Percentiles rank a stretch among this genome's conserved stretches.
Evolutionary conservation across 2,888 invertebrate genomes (phyloP).

Genomic region (Drosophila infuscata): DNA sequence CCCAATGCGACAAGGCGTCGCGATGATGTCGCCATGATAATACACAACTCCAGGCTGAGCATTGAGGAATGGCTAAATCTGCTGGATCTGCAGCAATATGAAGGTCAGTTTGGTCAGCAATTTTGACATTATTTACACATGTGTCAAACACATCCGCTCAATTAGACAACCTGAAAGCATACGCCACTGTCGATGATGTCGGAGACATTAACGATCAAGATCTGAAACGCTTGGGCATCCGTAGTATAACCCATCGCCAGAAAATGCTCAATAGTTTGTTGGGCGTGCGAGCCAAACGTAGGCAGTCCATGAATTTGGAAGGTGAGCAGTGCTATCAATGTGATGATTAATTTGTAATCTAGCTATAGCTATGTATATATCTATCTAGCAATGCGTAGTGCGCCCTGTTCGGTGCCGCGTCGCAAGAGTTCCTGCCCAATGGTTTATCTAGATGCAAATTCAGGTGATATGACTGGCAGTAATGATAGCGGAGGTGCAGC

Average conservation of each 20-base stretch:
- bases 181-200: slow-evolving; percentile 75
- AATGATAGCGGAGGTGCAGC: slow-evolving; percentile 47
- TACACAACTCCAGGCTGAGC: slow-evolving; percentile 86
- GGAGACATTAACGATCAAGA: slow-evolving; percentile 85
- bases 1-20: slow-evolving; percentile 79
- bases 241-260: slow-evolving; percentile 88
- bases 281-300: slow-evolving; percentile 87
- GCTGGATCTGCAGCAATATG: slow-evolving; percentile 87
- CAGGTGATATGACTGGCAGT: slow-evolving; percentile 38
- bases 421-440: slow-evolving; percentile 79
- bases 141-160: slow-evolving; percentile 25
- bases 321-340: slow-evolving; percentile 47
- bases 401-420: slow-evolving; percentile 44
- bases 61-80: slow-evolving; percentile 87
- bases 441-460: slow-evolving; percentile 56
- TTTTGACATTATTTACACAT: slow-evolving; percentile 17
- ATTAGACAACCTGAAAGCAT: slow-evolving; percentile 74
- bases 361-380: slow-evolving; percentile 11
- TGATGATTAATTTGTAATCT: not conserved
- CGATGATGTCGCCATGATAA: slow-evolving; percentile 77
- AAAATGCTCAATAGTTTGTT: slow-evolving; percentile 88
- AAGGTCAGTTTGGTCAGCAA: slow-evolving; percentile 64
- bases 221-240: slow-evolving; percentile 87
- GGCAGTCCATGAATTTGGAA: slow-evolving; percentile 85
- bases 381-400: slow-evolving; percentile 49